Conservation (phyloP, 2,797 vertebrate species). For the Lemur catta region DNA sequence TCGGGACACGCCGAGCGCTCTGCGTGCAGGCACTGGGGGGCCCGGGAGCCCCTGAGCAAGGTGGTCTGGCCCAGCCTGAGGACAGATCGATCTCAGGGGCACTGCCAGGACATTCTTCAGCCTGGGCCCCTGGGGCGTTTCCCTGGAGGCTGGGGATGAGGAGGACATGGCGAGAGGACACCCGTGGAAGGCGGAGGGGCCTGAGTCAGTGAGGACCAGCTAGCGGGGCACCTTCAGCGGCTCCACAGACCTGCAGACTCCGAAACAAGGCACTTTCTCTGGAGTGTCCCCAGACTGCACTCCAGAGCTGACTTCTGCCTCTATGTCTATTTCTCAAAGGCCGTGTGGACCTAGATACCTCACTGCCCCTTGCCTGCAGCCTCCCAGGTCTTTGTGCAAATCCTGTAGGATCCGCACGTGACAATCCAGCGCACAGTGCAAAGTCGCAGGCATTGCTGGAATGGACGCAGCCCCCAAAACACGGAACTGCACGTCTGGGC, state of each 20-base stretch:
- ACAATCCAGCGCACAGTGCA: rapidly evolving
- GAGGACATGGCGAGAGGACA: not conserved
- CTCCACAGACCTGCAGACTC: not conserved
- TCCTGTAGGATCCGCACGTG: not conserved
- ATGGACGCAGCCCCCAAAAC: not conserved
- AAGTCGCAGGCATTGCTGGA: not conserved
- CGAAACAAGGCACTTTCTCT: not conserved
- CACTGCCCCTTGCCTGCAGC: not conserved
- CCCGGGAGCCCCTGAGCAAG: not conserved
- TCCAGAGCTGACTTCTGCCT: not conserved
- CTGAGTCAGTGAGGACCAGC: rapidly evolving
- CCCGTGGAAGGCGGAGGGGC: rapidly evolving
- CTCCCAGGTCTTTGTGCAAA: not conserved
- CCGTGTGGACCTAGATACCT: not conserved
- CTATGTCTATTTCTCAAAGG: not conserved
- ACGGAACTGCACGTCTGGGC: not conserved
- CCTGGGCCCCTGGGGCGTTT: not conserved
- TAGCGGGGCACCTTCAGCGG: rapidly evolving
- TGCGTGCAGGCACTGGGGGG: rapidly evolving
- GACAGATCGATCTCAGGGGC: rapidly evolving
- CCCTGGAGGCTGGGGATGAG: rapidly evolving
- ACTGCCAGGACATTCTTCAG: not conserved
- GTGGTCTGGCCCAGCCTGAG: not conserved
- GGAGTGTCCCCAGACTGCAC: not conserved
- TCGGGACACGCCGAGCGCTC: rapidly evolving